Evolutionary conservation across 1,140 invertebrate genomes (phyloP).

Genomic region (Littorina saxatilis): DNA sequence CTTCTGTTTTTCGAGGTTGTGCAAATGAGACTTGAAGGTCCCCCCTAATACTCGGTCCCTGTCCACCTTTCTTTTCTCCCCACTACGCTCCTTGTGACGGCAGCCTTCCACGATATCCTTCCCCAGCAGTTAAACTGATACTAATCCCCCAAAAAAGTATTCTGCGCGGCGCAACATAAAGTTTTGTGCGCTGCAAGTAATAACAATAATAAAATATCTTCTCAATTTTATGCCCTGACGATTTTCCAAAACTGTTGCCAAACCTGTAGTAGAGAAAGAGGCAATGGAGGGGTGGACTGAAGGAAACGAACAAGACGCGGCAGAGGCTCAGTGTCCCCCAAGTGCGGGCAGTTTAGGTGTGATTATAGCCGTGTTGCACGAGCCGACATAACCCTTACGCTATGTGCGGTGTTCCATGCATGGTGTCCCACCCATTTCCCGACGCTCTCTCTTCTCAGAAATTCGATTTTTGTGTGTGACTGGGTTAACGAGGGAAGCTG

Average conservation of each 20-base stretch:
- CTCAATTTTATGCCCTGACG: slow-evolving; percentile 22
- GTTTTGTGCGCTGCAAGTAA: not conserved
- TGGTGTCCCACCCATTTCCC: not conserved
- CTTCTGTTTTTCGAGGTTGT: too few species aligned
- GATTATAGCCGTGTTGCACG: not conserved
- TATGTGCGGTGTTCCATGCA: not conserved
- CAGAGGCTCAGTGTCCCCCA: not conserved
- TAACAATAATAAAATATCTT: not conserved
- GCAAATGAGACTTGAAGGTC: too few species aligned
- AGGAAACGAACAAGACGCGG: not conserved
- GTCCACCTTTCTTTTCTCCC: not conserved
- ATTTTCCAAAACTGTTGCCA: not conserved
- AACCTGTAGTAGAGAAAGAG: not conserved
- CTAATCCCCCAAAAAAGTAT: not conserved
- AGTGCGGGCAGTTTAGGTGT: not conserved
- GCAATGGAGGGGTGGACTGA: not conserved
- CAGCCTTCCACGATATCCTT: too few species aligned
- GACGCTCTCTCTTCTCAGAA: not conserved
- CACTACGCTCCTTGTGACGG: not conserved
- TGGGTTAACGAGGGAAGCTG: not conserved
- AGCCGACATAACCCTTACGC: not conserved
- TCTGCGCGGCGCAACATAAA: not conserved
- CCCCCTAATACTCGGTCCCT: too few species aligned
- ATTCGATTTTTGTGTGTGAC: not conserved
- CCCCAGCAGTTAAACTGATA: not conserved